phyloP scores from a whole-genome alignment of 2,113 vertebrate genomes.

The Lucifuga dentata region DNA sequence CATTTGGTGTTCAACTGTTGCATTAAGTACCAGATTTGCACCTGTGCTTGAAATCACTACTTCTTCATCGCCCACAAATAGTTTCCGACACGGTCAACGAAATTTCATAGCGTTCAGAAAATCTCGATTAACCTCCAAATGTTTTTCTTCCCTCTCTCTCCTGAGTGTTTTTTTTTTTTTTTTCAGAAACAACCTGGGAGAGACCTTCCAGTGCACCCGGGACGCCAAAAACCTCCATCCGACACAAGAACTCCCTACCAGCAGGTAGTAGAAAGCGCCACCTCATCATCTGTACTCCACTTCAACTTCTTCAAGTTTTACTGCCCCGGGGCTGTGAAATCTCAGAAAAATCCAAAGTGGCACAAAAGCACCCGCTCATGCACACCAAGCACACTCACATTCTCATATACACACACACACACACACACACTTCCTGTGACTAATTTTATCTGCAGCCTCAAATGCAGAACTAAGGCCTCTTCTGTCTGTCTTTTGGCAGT shows the following conservation, averaged over 20 bases:
- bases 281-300: slow-evolving; percentile 3
- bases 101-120: neutral
- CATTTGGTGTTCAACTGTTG: neutral
- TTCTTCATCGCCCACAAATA: slow-evolving; percentile 26
- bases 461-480: slow-evolving; percentile 43
- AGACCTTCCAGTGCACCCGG: slow-evolving; percentile 89
- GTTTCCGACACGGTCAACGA: neutral
- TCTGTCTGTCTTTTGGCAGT: slow-evolving; percentile 53
- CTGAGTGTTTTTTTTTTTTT: slow-evolving; percentile 1
- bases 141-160: neutral
- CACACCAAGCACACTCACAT: slow-evolving; percentile 26
- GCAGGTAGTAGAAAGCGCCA: slow-evolving; percentile 83
- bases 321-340: slow-evolving; percentile 34
- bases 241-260: slow-evolving; percentile 89
- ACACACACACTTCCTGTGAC: slow-evolving; percentile 69
- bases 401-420: slow-evolving; percentile 33
- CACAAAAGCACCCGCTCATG: slow-evolving; percentile 55
- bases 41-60: slow-evolving; percentile 41
- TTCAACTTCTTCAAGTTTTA: slow-evolving; percentile 2
- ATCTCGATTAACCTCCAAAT: neutral
- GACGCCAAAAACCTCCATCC: slow-evolving; percentile 87
- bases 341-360: slow-evolving; percentile 38
- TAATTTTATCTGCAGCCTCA: slow-evolving; percentile 61
- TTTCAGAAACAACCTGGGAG: slow-evolving; percentile 96
- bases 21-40: neutral